phyloP scores from a whole-genome alignment of 1,140 invertebrate species.

The Spodoptera litura region DNA sequence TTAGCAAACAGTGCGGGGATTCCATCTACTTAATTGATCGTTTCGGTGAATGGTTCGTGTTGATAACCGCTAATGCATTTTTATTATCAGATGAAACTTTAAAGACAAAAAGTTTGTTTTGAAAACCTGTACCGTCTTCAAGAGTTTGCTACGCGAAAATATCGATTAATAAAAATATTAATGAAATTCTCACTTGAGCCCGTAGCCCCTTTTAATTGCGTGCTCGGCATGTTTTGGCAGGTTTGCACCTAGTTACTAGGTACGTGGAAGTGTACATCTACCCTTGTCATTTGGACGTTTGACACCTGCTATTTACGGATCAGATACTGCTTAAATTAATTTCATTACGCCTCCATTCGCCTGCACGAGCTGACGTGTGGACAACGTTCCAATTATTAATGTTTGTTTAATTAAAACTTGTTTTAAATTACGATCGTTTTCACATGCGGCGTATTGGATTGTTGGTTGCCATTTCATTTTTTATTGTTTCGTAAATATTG shows the following conservation, averaged over 20 bases:
- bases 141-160: too few relatives aligned
- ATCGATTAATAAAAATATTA: background rate
- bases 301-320: conserved; percentile 51
- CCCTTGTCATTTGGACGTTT: conserved; percentile 49
- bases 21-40: too few relatives aligned
- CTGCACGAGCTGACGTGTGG: background rate
- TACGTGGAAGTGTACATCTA: conserved; percentile 19
- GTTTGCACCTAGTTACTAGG: background rate
- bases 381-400: conserved; percentile 17
- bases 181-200: conserved; percentile 2
- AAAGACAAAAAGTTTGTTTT: too few relatives aligned
- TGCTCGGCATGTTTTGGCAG: background rate
- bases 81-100: too few relatives aligned
- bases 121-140: too few relatives aligned
- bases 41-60: too few relatives aligned
- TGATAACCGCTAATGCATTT: too few relatives aligned
- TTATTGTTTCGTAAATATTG: background rate
- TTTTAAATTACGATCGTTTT: background rate
- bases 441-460: too few relatives aligned
- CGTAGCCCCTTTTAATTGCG: conserved; percentile 18
- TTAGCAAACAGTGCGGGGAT: too few relatives aligned
- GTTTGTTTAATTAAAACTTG: conserved; percentile 20
- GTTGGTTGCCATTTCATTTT: background rate
- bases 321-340: conserved; percentile 48
- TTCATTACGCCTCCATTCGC: conserved; percentile 38